Conservation (phyloP, 2,113 vertebrate species). For the rabbit (Oryctolagus cuniculus) region mOryCun1.1 NC_091443.1:11631501-11632000, state of each 20-base stretch:
- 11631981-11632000: neutral
- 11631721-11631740: neutral
- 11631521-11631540: constrained; percentile 98
- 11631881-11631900: neutral
- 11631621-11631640: accelerated
- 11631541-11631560: constrained; percentile 97
- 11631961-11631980: neutral
- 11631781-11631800: neutral
- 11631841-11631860: neutral
- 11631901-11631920: neutral
- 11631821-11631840: neutral
- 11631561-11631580: constrained; percentile 99
- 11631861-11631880: neutral
- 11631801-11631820: accelerated
- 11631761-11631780: accelerated
- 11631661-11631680: neutral
- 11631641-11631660: neutral
- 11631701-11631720: too few species aligned
- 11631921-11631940: too few species aligned
- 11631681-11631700: neutral
- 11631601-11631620: constrained; percentile 87
- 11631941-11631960: neutral
- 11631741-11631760: neutral
- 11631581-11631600: constrained; percentile 98
- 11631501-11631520: constrained; percentile 99